Evolutionary conservation across 2,113 vertebrate genomes (phyloP).

Genomic region (Accipiter virgatus): DNA sequence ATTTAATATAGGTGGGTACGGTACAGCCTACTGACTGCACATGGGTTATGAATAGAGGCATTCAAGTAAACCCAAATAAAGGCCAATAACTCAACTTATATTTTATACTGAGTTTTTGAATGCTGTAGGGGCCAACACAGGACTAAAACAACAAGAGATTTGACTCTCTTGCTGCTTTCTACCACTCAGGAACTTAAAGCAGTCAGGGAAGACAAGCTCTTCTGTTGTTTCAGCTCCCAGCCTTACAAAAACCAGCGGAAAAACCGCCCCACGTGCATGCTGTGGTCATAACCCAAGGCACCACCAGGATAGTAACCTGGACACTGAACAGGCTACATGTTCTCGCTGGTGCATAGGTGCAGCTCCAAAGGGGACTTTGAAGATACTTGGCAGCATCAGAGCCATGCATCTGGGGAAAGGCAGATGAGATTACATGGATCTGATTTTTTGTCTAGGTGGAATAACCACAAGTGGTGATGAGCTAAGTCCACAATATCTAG

Average conservation of each 20-base stretch:
- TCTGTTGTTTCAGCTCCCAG: neutral
- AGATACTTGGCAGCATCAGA: neutral
- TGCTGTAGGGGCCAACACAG: neutral
- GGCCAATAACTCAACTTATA: constrained; percentile 22
- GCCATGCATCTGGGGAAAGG: neutral
- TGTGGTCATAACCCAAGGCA: neutral
- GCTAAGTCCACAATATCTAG: neutral
- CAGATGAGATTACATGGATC: neutral
- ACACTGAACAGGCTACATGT: fast-evolving
- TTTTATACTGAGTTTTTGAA: constrained; percentile 27
- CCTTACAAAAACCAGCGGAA: neutral
- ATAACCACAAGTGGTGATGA: neutral
- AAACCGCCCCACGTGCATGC: neutral
- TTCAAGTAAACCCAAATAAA: constrained; percentile 60
- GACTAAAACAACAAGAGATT: constrained; percentile 34
- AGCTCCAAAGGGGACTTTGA: neutral
- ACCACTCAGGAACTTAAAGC: neutral
- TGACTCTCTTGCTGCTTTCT: constrained; percentile 4
- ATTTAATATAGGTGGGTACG: neutral
- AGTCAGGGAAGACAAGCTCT: constrained; percentile 1
- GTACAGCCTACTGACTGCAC: constrained; percentile 1
- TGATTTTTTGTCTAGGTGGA: neutral
- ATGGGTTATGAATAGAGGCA: constrained; percentile 45
- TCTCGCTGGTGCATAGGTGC: neutral
- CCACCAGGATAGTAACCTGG: neutral